Conservation (phyloP, 2,888 invertebrate genomes). For the Hymenopus coronatus region DNA sequence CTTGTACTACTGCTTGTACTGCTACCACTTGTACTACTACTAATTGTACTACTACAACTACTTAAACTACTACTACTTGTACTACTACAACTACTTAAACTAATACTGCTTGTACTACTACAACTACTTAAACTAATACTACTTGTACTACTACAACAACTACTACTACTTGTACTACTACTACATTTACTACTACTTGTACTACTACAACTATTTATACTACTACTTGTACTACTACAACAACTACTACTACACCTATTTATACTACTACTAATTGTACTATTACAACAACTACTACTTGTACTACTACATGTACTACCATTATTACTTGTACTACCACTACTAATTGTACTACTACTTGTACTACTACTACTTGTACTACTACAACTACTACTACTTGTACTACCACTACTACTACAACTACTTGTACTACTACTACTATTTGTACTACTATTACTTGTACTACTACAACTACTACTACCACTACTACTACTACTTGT, state of each 20-base stretch:
- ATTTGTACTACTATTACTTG: no score
- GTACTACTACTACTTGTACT: not conserved
- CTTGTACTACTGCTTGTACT: not conserved
- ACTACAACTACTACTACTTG: not conserved
- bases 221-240: not conserved
- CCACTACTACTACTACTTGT: no score
- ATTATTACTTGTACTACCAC: not conserved
- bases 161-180: not conserved
- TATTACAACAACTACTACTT: not conserved
- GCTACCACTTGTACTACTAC: not conserved
- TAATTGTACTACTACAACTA: not conserved
- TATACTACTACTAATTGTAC: not conserved
- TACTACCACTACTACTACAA: not conserved
- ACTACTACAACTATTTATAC: not conserved
- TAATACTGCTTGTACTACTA: not conserved
- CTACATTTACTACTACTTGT: not conserved
- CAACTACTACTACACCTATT: not conserved
- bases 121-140: not conserved
- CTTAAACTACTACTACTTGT: not conserved
- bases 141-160: not conserved
- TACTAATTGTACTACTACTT: not conserved
- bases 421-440: not conserved
- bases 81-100: no score
- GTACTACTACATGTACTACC: not conserved
- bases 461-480: no score